Base-by-base conservation (phyloP, 2,888 invertebrate genomes). In the Furcula furcula region DNA sequence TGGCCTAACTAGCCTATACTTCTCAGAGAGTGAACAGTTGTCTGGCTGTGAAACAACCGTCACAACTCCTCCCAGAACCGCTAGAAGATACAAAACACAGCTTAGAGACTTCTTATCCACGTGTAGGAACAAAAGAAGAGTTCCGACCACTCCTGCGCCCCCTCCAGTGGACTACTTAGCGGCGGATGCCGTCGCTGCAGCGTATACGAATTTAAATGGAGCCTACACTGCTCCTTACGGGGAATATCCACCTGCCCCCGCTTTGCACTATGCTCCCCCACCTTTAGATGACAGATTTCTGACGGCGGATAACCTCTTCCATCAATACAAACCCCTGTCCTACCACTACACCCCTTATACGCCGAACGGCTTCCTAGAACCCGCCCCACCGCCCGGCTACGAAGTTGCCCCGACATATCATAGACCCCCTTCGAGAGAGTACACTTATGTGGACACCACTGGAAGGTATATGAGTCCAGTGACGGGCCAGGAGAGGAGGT, bases 21-120 rank as follows among this genome's bases (percentile, higher is more conserved):
- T 97, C 84, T 94, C 95, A 4, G 97, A 97, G 67, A 92, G 93
- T 26, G 96, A 97, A 69, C 95, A 94, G 73, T 81, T 96, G 10
- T 86, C 92, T 2, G 86, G 91, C 23, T 91, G 91, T 36, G 91
- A 90, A 46, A 89, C 92, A 9, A 90, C 89, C 31, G 92, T 92
- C 32, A 93, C 93, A 33, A 83, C 87, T 0, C 95, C 95, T 0
- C 95, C 94, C 33, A 90, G 96, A 56, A 94, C 96, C 11, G 96
- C 95, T 51, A 92, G 97, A 42, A 92, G 98, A 62, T 98, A 98
- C 86, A 98, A 98, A 81, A 97, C 97, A 2, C 98, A 98, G 73
- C 89, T 98, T 13, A 90, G 97, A 29, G 98, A 98, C 84, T 97
- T 98, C 75, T 86, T 97, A 1, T 97, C 97, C 9, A 97, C 97